Evolutionary conservation across 1,140 invertebrate species (phyloP).

Genomic region (Heterodera carotae): DNA sequence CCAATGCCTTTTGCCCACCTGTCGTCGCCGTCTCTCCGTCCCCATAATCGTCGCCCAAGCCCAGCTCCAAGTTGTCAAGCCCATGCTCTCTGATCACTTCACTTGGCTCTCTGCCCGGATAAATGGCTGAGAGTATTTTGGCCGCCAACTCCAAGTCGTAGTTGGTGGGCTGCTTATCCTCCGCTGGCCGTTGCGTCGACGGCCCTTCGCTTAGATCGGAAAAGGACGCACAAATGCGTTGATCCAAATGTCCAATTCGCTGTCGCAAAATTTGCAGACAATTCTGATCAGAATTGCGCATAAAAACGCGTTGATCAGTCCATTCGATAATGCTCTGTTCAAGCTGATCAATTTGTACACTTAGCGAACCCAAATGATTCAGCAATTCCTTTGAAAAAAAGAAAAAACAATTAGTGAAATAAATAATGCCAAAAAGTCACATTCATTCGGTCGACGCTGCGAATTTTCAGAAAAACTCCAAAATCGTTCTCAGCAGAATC

Average conservation of each 20-base stretch:
- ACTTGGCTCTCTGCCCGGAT: constrained; percentile 50
- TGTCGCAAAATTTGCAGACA: no score
- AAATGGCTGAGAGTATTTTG: constrained; percentile 55
- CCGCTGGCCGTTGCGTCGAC: not conserved
- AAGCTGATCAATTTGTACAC: constrained; percentile 34
- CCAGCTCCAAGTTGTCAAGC: constrained; percentile 42
- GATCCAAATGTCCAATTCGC: no score
- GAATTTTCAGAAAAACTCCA: not conserved
- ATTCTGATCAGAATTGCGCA: no score
- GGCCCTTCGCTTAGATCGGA: not conserved
- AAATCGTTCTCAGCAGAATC: constrained; percentile 15
- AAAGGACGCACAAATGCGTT: no score
- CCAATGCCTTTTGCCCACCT: constrained; percentile 14
- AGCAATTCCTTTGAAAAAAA: no score
- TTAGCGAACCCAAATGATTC: constrained; percentile 12
- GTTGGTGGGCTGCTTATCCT: not conserved
- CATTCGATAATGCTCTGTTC: constrained; percentile 9
- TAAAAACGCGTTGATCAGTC: not conserved
- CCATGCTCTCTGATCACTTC: constrained; percentile 56
- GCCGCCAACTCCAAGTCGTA: constrained; percentile 56
- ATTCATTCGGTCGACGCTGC: not conserved
- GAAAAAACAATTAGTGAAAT: not conserved
- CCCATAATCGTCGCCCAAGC: constrained; percentile 28
- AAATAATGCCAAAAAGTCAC: no score
- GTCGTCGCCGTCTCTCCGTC: constrained; percentile 23